Conservation (phyloP, 2,797 vertebrate species). For the Tachyglossus aculeatus region DNA sequence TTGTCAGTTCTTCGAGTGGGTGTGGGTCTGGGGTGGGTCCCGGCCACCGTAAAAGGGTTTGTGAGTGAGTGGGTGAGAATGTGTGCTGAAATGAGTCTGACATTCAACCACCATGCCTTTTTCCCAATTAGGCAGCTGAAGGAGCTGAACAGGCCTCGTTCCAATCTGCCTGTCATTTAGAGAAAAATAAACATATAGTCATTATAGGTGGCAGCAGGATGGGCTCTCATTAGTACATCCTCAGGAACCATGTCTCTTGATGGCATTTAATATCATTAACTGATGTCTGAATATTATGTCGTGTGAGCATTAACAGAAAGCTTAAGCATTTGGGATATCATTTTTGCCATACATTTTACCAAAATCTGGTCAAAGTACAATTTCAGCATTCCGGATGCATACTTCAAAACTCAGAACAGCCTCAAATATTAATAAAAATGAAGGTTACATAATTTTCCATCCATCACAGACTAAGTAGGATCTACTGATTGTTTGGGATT, state of each 20-base stretch:
- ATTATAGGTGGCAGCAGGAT: background rate
- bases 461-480: slow-evolving; percentile 58
- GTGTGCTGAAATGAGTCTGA: accelerated
- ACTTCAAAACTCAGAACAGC: background rate
- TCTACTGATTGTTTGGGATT: slow-evolving; percentile 73
- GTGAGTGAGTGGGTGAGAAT: background rate
- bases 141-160: background rate
- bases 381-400: no score
- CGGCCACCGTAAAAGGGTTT: background rate
- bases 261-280: no score
- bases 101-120: background rate
- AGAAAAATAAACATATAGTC: background rate
- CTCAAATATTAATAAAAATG: slow-evolving; percentile 48
- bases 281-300: background rate
- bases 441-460: slow-evolving; percentile 55
- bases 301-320: background rate
- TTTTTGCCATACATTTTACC: no score
- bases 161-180: background rate
- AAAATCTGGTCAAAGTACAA: no score
- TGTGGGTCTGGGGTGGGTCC: background rate
- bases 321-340: no score
- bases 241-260: no score
- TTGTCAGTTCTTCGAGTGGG: background rate
- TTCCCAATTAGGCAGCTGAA: background rate
- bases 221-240: background rate